Base-by-base conservation (phyloP, 2,888 invertebrate species). In the Anorthoa munda region DNA sequence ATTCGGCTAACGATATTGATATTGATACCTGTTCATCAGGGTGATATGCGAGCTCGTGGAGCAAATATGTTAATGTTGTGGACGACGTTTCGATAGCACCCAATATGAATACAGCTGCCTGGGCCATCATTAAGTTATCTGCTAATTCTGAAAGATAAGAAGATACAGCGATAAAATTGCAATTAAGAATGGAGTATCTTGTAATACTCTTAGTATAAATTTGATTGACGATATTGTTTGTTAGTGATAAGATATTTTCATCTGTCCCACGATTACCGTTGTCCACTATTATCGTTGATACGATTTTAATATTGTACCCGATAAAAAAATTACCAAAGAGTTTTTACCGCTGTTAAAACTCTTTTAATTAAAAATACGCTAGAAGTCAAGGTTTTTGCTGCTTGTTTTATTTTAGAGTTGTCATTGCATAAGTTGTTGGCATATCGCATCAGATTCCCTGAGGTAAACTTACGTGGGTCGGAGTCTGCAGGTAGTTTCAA, bases 61-160 rank as follows among this genome's bases (percentile, higher is more conserved):
- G 80, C 23, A 87, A 84, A 70, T 89, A 93, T 17, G 86, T 86
- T 17, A 95, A 87, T 5, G 90, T 90, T 0, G 93, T 89, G 0
- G 95, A 94, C 0, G 95, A 95, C 0, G 95, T 95, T 76, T 95
- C 95, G 45, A 95, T 90, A 1, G 94, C 87, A 7, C 95, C 95
- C 65, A 95, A 81, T 76, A 95, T 93, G 77, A 95, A 95, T 2
- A 95, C 89, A 2, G 94, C 94, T 2, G 87, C 95, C 81, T 95
- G 95, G 5, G 95, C 95, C 79, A 95, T 58, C 93, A 95, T 94
- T 61, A 95, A 80, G 72, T 95, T 87, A 69, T 95, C 94, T 21
- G 93, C 92, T 23, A 92, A 81, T 73, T 92, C 94, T 94, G 75
- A 63, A 89, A 85, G 68, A 79, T 74, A 65, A 60, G 63, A 53